phyloP scores from a whole-genome alignment of 2,113 vertebrate genomes.

The Apteryx mantelli region DNA sequence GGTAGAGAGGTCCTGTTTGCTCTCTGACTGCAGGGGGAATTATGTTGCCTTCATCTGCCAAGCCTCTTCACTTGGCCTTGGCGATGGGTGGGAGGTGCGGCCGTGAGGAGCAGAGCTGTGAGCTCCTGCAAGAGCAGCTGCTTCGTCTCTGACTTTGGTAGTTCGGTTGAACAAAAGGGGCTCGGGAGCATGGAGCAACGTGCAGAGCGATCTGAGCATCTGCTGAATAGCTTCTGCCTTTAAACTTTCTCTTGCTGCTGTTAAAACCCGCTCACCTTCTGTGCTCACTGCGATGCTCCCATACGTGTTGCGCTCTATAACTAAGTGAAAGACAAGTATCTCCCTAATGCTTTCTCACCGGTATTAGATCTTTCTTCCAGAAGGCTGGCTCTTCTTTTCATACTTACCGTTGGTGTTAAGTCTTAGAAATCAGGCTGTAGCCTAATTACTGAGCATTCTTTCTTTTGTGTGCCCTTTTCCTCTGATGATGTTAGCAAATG shows the following conservation, averaged over 20 bases:
- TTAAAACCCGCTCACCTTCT: not conserved
- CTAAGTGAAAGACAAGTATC: not conserved
- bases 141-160: not conserved
- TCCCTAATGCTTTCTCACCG: not conserved
- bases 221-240: not conserved
- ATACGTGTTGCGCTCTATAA: accelerated
- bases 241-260: not conserved
- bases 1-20: not conserved
- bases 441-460: not conserved
- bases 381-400: not conserved
- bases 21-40: not conserved
- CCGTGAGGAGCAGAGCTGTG: accelerated
- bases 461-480: not conserved
- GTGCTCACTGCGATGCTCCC: not conserved
- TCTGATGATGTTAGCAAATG: not conserved
- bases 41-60: not conserved
- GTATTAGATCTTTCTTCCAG: not conserved
- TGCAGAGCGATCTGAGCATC: not conserved
- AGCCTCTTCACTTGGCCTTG: not conserved
- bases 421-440: not conserved
- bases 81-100: not conserved
- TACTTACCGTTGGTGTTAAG: accelerated
- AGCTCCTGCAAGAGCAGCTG: not conserved
- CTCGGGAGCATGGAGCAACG: not conserved
- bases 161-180: not conserved